These are phyloP conservation scores for Progne subis DNA, from an alignment of 2,113 vertebrate species.

Conservation along the genomic window DNA sequence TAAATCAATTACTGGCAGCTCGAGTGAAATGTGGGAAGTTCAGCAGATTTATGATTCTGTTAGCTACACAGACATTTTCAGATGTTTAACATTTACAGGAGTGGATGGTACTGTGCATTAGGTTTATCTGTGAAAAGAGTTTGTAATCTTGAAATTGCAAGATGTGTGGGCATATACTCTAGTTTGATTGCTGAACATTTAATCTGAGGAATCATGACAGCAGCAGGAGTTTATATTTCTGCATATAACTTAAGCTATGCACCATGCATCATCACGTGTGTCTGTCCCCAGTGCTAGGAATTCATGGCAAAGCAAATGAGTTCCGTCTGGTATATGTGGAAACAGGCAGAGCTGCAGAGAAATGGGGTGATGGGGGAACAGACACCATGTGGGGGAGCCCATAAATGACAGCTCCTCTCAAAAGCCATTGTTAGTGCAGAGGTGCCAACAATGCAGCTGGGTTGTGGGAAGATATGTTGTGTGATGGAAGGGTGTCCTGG, in stretches of 20 bases:
- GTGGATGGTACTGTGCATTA: neutral
- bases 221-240: neutral
- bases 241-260: neutral
- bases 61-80: neutral
- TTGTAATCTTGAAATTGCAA: neutral
- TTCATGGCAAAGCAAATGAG: neutral
- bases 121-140: neutral
- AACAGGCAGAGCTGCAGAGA: neutral
- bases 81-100: neutral
- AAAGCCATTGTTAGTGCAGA: neutral
- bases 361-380: rapidly evolving
- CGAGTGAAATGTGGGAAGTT: neutral
- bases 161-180: neutral
- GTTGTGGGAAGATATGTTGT: neutral
- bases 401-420: neutral
- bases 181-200: neutral
- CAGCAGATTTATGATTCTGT: neutral
- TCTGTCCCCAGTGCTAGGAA: neutral
- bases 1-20: neutral
- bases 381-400: rapidly evolving
- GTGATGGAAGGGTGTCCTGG: neutral
- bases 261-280: rapidly evolving
- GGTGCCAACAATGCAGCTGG: neutral
- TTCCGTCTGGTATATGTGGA: neutral
- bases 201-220: neutral